These are phyloP conservation scores for Nematopogon swammerdamellus DNA, from an alignment of 2,888 invertebrate genomes.

Conservation along the genomic window DNA sequence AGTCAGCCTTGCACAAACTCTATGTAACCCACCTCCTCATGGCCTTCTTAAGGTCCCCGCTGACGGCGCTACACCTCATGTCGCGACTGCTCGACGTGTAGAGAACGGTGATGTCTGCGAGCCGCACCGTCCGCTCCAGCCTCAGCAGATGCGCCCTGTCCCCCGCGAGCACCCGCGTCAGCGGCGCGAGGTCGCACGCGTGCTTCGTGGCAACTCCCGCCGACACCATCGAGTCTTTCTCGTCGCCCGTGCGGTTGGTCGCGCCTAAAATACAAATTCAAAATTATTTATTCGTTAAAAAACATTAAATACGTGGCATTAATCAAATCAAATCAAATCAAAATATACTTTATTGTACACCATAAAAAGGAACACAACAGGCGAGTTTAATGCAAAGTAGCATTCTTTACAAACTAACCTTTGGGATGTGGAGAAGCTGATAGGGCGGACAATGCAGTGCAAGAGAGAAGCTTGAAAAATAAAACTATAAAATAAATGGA, in stretches of 20 bases:
- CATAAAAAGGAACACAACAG: no score
- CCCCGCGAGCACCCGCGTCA: conserved; percentile 64
- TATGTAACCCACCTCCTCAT: conserved; percentile 55
- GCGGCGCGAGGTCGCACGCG: conserved; percentile 74
- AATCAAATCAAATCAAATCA: no score
- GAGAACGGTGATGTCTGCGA: conserved; percentile 61
- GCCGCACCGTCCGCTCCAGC: conserved; percentile 57
- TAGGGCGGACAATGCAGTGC: no score
- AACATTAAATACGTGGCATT: no score
- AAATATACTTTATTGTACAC: no score
- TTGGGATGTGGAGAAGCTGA: no score
- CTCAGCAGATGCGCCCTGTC: conserved; percentile 50
- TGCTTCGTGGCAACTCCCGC: conserved; percentile 81
- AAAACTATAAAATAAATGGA: no score
- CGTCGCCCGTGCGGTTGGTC: conserved; percentile 64
- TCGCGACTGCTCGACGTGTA: conserved; percentile 77
- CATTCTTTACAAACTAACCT: no score
- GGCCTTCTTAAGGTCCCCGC: conserved; percentile 60
- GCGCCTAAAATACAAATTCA: conserved; percentile 64
- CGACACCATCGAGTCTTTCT: conserved; percentile 73
- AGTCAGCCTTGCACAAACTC: no score
- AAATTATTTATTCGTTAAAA: no score
- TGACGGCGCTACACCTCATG: conserved; percentile 67
- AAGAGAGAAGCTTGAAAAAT: no score
- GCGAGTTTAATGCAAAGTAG: no score